Evolutionary conservation across 1,140 invertebrate genomes (phyloP).

Genomic region (Metopolophium dirhodum): DNA sequence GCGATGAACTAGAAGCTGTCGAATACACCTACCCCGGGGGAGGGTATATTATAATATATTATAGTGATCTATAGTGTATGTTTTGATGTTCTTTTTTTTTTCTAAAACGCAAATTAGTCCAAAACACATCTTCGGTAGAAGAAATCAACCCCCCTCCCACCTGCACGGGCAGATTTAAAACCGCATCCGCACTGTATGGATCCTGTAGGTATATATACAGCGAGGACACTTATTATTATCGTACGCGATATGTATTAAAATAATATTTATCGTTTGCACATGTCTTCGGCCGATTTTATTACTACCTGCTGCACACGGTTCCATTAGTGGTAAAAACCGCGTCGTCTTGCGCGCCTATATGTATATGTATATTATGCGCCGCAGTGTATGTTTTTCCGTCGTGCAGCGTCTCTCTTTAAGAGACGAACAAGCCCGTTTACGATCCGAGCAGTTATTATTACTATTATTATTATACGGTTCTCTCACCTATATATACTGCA

Average conservation of each 20-base stretch:
- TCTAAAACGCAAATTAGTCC: not conserved
- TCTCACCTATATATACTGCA: constrained; percentile 25
- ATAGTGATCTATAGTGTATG: not conserved
- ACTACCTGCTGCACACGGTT: constrained; percentile 50
- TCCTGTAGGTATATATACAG: no score
- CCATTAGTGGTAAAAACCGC: constrained; percentile 46
- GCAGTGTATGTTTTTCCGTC: not conserved
- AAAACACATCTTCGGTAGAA: not conserved
- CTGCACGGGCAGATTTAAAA: constrained; percentile 6
- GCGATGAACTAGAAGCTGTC: not conserved
- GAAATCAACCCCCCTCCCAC: not conserved
- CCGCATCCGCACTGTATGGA: not conserved
- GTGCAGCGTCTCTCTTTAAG: not conserved
- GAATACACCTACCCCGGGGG: not conserved
- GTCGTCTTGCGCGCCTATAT: not conserved
- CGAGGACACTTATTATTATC: not conserved
- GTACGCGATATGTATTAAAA: constrained; percentile 30
- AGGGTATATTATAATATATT: not conserved
- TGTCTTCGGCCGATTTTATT: constrained; percentile 53
- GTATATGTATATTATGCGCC: not conserved
- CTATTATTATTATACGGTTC: not conserved
- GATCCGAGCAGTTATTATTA: constrained; percentile 26
- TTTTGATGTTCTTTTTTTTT: constrained; percentile 13
- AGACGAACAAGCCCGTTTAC: constrained; percentile 27
- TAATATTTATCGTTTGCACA: constrained; percentile 52